Base-by-base conservation (phyloP, 2,888 invertebrate genomes). In the Oegoconia quadripuncta region DNA sequence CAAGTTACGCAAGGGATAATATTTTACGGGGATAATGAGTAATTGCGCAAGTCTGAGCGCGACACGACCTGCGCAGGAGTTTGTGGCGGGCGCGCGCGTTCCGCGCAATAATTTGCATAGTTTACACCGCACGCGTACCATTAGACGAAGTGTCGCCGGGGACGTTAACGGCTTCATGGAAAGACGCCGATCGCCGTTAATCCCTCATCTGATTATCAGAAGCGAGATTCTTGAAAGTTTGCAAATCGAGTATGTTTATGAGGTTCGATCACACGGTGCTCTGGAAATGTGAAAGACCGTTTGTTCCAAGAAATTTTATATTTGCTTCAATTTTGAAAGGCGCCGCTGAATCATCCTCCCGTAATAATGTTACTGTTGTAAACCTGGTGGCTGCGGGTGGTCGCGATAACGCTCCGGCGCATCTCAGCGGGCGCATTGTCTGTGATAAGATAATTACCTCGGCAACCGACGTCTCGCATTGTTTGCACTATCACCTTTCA, bases 361-460 rank as follows among this genome's bases (percentile, higher is more conserved):
- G 54, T 61, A 61, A 66, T 64, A 59, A 66, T 52, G 58, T 60
- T 62, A 59, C 60, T 46, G 43, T 45, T 48, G 39, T 42, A 13
- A 12, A 50, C 38, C 45, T 49, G 41, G 39, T 30, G 36, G 43
- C 63, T 44, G 61, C 71, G 69, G 71, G 72, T 70, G 72, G 74
- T 67, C 72, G 55, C 46, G 66, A 69, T 71, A 70, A 56, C 58
- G 52, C 59, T 60, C 61, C 50, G 46, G 59, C 62, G 59, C 67
- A 62, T 64, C 67, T 58, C 69, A 58, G 55, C 59, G 50, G 54
- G 59, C 49, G 50, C 58, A 68, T 74, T 68, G 66, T 68, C 65
- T 68, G 59, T 60, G 78, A 78, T 77, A 75, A 77, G 66, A 74
- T 74, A 72, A 72, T 64, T 65, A 64, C 52, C 52, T 42, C 30